Percentiles rank a stretch among this genome's conserved stretches.
Evolutionary conservation across 1,140 invertebrate genomes (phyloP).

Genomic region (Caenorhabditis briggsae): DNA sequence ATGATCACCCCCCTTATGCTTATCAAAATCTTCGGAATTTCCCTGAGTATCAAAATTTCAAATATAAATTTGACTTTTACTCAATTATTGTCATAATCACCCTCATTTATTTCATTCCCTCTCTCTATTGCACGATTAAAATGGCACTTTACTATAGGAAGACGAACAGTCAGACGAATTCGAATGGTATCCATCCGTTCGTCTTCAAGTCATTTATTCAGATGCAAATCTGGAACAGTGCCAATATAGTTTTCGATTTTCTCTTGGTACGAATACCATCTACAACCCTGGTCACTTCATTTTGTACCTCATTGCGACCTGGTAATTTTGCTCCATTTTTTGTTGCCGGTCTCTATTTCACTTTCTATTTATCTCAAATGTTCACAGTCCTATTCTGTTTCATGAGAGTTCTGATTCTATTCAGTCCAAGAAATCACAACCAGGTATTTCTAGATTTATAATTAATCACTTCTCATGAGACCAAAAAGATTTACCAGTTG

Average conservation of each 20-base stretch:
- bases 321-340: background rate
- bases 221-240: background rate
- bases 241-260: background rate
- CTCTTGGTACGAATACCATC: background rate
- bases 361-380: background rate
- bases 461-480: background rate
- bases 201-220: background rate
- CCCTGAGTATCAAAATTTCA: background rate
- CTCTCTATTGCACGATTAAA: background rate
- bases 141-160: background rate
- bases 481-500: conserved; percentile 10
- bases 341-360: background rate
- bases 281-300: background rate
- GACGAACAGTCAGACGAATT: background rate
- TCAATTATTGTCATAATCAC: background rate
- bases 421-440: conserved; percentile 1
- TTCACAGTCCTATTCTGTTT: conserved; percentile 1
- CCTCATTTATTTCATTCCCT: background rate
- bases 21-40: background rate
- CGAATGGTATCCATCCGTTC: background rate
- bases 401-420: background rate
- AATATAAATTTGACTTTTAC: background rate
- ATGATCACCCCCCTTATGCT: background rate
- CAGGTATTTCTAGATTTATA: background rate
- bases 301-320: background rate